Conservation (phyloP, 1,140 invertebrate genomes). For the Calliopsis andreniformis region DNA sequence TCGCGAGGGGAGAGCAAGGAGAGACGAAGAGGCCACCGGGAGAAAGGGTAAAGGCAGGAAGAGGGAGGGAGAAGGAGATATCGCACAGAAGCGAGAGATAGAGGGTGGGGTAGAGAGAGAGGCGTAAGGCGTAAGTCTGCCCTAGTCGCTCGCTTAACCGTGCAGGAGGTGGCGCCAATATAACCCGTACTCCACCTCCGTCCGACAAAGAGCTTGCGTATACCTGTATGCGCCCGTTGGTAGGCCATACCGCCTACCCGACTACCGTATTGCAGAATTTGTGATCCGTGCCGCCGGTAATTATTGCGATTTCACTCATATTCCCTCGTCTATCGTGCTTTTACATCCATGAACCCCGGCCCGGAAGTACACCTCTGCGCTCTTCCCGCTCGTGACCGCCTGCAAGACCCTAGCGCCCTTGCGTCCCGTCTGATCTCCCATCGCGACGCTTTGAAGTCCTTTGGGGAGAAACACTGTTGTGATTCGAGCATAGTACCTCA, state of each 20-base stretch:
- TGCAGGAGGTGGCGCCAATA: conserved; percentile 81
- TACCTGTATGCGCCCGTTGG: conserved; percentile 70
- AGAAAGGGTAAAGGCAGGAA: conserved; percentile 15
- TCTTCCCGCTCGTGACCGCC: background rate
- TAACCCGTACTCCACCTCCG: conserved; percentile 72
- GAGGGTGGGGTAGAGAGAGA: conserved; percentile 49
- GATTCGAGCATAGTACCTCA: too few species aligned
- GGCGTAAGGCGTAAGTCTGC: conserved; percentile 79
- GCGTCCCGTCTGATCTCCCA: too few species aligned
- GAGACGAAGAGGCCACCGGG: conserved; percentile 41
- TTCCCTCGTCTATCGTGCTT: conserved; percentile 27
- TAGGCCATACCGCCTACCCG: conserved; percentile 64
- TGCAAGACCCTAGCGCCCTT: too few species aligned
- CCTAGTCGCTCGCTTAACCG: conserved; percentile 75
- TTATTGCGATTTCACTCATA: conserved; percentile 66
- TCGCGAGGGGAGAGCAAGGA: conserved; percentile 50
- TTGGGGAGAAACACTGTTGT: background rate
- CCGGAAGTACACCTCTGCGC: background rate
- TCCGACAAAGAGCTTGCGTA: conserved; percentile 75
- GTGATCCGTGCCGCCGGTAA: conserved; percentile 59
- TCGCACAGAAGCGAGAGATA: conserved; percentile 8
- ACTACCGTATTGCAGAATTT: conserved; percentile 67
- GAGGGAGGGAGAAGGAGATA: conserved; percentile 34
- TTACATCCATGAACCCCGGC: background rate
- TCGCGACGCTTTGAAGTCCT: too few species aligned